Conservation (phyloP, 2,797 vertebrate species). For the Ctenochaetus hawaiiensis region DNA sequence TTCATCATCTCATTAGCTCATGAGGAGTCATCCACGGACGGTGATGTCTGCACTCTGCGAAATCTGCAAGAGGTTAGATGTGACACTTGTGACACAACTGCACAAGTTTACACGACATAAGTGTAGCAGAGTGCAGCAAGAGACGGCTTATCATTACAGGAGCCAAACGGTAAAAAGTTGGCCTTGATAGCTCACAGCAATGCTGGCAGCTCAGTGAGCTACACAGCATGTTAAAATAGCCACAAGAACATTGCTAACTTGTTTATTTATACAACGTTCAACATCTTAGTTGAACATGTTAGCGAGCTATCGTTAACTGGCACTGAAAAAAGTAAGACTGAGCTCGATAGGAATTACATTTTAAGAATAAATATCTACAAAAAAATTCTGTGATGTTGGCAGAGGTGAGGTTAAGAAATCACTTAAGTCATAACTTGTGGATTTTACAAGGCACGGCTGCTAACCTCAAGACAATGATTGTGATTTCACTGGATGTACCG, state of each 20-base stretch:
- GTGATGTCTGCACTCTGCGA: slow-evolving; percentile 9
- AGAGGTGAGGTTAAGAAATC: no score
- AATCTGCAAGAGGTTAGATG: slow-evolving; percentile 3
- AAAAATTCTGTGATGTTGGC: no score
- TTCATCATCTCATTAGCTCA: slow-evolving; percentile 53
- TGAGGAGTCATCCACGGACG: slow-evolving; percentile 9
- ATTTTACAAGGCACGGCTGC: no score
- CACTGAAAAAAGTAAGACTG: no score
- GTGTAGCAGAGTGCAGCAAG: neutral
- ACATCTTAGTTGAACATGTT: neutral
- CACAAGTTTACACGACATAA: neutral
- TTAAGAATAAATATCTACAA: no score
- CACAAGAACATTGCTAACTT: neutral
- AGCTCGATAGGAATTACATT: no score
- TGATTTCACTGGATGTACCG: no score
- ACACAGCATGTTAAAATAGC: neutral
- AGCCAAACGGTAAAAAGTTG: no score
- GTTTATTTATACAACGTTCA: neutral
- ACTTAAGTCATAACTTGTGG: no score
- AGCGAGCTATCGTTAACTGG: neutral
- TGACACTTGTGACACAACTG: neutral
- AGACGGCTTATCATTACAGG: neutral
- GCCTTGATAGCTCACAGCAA: neutral
- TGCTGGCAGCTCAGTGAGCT: neutral
- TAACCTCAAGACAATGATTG: no score